These are phyloP conservation scores for Eledona agricola DNA, from an alignment of 2,888 invertebrate genomes.

Conservation along the genomic window DNA sequence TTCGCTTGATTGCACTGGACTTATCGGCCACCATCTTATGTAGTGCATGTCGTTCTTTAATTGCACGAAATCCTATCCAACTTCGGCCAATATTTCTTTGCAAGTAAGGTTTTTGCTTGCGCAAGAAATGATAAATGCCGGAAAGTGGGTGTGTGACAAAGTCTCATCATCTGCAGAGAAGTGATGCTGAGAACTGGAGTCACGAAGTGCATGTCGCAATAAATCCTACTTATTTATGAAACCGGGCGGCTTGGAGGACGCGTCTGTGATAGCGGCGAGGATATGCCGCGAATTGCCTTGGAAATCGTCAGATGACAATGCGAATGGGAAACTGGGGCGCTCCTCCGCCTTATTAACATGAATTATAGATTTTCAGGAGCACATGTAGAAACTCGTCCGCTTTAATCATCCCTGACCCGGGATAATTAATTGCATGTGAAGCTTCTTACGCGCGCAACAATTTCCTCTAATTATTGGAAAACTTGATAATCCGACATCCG, in stretches of 20 bases:
- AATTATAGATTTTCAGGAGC: no score
- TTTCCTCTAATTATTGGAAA: conserved; percentile 12
- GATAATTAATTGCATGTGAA: no score
- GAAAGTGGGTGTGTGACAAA: conserved; percentile 55
- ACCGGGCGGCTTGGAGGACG: conserved; percentile 56
- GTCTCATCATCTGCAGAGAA: conserved; percentile 56
- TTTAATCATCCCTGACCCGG: no score
- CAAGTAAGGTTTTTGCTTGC: conserved; percentile 11
- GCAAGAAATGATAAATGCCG: conserved; percentile 53
- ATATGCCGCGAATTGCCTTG: conserved; percentile 49
- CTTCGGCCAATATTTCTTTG: conserved; percentile 12
- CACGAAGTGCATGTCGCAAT: conserved; percentile 61
- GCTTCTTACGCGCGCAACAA: conserved; percentile 5
- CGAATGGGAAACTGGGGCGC: conserved; percentile 3
- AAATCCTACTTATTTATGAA: conserved; percentile 62
- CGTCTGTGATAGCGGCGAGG: conserved; percentile 50
- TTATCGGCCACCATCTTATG: conserved; percentile 56
- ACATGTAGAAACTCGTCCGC: no score
- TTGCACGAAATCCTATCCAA: conserved; percentile 34
- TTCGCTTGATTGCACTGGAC: conserved; percentile 53
- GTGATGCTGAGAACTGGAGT: conserved; percentile 55
- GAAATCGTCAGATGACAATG: conserved; percentile 44
- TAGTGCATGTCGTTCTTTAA: conserved; percentile 36
- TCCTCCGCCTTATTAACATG: conserved; percentile 10
- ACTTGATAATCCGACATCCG: conserved; percentile 26